Conservation (phyloP, 2,797 vertebrate genomes). For the Sebastes dallii region DNA sequence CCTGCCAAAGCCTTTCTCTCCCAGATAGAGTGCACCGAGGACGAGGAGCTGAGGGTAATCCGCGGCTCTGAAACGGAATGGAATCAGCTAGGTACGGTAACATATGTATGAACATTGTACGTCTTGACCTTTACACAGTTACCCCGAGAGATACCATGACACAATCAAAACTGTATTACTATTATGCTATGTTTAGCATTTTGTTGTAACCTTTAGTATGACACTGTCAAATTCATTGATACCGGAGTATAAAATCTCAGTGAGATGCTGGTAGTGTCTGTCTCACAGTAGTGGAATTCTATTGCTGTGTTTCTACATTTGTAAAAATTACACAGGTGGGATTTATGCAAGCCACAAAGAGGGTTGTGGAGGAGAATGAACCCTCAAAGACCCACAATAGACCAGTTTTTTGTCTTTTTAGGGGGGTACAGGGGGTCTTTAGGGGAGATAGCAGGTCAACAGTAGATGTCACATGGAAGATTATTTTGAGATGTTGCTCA, state of each 20-base stretch:
- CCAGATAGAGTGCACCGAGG: slow-evolving; percentile 86
- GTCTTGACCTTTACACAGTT: background rate
- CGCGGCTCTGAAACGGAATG: slow-evolving; percentile 72
- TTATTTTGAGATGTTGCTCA: too few species aligned
- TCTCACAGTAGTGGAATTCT: background rate
- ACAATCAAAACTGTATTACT: background rate
- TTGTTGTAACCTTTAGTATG: background rate
- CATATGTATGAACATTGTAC: background rate
- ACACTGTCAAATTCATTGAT: background rate
- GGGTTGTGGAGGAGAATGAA: background rate
- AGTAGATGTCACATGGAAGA: too few species aligned
- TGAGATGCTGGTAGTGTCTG: background rate
- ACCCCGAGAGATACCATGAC: background rate
- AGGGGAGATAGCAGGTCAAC: too few species aligned
- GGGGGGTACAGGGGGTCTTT: too few species aligned
- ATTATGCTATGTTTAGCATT: background rate
- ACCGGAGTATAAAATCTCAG: background rate
- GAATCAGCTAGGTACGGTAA: slow-evolving; percentile 76
- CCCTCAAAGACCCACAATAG: too few species aligned
- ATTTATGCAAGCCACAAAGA: background rate
- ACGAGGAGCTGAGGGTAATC: slow-evolving; percentile 78
- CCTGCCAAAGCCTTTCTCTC: slow-evolving; percentile 89
- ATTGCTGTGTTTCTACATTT: background rate
- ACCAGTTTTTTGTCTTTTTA: too few species aligned
- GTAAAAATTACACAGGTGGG: background rate